These are phyloP conservation scores for Neomonachus schauinslandi DNA, from an alignment of 2,113 vertebrate species.

Conservation along the genomic window DNA sequence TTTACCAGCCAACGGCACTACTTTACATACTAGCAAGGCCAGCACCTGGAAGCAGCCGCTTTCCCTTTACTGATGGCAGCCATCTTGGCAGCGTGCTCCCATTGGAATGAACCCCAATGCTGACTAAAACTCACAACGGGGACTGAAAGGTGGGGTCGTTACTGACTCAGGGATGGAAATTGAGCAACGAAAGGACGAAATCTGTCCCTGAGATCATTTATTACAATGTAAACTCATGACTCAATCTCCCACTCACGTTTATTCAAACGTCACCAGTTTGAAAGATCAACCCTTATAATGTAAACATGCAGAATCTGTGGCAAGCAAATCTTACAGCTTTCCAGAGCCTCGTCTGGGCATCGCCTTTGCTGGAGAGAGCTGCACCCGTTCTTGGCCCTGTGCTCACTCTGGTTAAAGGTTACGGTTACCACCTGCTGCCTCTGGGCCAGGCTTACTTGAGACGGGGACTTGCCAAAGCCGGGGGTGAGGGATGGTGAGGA, in stretches of 20 bases:
- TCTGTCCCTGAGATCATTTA: not conserved
- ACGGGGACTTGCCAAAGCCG: not conserved
- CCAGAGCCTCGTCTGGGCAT: not conserved
- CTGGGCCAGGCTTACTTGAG: not conserved
- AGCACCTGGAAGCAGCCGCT: conserved; percentile 1
- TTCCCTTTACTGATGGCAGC: not conserved
- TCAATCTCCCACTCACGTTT: conserved; percentile 1
- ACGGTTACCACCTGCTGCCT: not conserved
- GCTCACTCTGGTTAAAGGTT: not conserved
- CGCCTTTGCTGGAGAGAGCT: not conserved
- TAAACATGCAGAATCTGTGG: not conserved
- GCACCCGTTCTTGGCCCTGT: not conserved
- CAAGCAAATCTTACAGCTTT: not conserved
- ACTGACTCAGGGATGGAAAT: conserved; percentile 6
- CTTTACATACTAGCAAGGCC: not conserved
- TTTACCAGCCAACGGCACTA: not conserved
- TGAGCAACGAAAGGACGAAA: conserved; percentile 38
- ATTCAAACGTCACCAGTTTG: conserved; percentile 31
- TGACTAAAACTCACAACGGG: conserved; percentile 14
- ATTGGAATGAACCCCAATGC: conserved; percentile 41
- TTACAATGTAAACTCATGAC: conserved; percentile 49
- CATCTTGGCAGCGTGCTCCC: conserved; percentile 7
- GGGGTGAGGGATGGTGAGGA: not conserved
- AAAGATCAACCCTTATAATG: not conserved
- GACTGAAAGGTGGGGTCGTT: not conserved